These are phyloP conservation scores for Platyrinchus mystaceus DNA, from an alignment of 2,797 vertebrate species.

Conservation along the genomic window DNA sequence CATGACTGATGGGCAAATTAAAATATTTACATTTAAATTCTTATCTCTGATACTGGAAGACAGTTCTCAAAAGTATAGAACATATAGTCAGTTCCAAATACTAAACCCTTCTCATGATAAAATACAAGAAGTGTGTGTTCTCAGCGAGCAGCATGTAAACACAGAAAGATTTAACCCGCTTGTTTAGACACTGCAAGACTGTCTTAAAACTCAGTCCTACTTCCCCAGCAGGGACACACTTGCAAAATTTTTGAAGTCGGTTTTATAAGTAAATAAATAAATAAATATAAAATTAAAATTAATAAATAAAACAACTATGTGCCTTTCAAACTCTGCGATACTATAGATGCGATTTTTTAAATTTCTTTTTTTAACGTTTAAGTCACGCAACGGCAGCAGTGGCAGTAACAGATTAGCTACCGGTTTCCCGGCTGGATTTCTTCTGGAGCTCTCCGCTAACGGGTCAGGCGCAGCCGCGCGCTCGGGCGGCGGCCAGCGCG, in stretches of 20 bases:
- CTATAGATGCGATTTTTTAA: accelerated
- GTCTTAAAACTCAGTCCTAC: not conserved
- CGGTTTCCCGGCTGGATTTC: not conserved
- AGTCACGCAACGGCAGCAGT: not conserved
- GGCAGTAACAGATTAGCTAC: not conserved
- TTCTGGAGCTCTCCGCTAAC: accelerated
- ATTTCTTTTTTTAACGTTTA: not conserved
- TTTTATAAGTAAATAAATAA: not conserved
- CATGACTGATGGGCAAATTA: not conserved
- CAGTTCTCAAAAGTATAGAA: not conserved
- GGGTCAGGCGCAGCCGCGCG: accelerated
- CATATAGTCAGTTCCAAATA: not conserved
- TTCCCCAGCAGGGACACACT: not conserved
- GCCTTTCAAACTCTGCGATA: not conserved
- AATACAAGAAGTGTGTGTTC: accelerated
- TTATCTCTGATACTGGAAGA: not conserved
- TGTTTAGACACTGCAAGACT: not conserved
- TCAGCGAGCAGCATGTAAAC: not conserved
- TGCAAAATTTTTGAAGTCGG: not conserved
- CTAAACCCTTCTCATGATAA: not conserved
- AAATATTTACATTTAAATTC: not conserved
- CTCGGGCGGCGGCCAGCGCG: not conserved
- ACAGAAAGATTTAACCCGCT: accelerated
- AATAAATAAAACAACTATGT: accelerated
- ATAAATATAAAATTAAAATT: not conserved